Evolutionary conservation across 1,140 invertebrate genomes (phyloP).

Genomic region (Ostrea edulis): DNA sequence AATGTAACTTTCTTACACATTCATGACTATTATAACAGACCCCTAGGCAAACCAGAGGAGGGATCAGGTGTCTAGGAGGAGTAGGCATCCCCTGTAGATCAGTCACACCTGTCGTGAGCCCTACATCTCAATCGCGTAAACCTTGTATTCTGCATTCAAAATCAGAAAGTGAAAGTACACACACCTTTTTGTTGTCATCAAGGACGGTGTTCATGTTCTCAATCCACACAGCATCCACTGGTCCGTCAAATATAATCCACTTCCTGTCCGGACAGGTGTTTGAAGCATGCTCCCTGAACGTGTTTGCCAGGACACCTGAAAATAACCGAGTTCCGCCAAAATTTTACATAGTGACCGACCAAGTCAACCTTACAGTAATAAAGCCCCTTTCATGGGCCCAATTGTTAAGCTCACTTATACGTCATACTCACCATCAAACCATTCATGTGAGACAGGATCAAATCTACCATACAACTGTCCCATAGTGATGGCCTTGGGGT

Average conservation of each 20-base stretch:
- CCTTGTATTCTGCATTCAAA: too few relatives aligned
- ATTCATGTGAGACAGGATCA: slow-evolving; percentile 80
- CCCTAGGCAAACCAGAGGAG: too few relatives aligned
- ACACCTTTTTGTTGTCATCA: slow-evolving; percentile 80
- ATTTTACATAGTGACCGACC: neutral
- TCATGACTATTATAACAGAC: too few relatives aligned
- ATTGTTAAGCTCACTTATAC: neutral
- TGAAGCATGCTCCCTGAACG: slow-evolving; percentile 78
- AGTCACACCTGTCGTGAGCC: too few relatives aligned
- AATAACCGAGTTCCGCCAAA: neutral
- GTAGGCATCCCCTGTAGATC: too few relatives aligned
- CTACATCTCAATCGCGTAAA: too few relatives aligned
- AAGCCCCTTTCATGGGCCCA: neutral
- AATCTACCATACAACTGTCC: slow-evolving; percentile 79
- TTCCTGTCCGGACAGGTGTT: slow-evolving; percentile 74
- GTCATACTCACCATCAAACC: slow-evolving; percentile 77
- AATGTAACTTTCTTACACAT: too few relatives aligned
- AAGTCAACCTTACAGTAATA: neutral
- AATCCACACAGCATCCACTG: slow-evolving; percentile 80
- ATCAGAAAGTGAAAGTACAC: too few relatives aligned
- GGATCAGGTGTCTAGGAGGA: too few relatives aligned
- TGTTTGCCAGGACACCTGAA: slow-evolving; percentile 82
- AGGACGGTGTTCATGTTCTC: slow-evolving; percentile 81
- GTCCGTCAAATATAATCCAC: slow-evolving; percentile 82
- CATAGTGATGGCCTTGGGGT: slow-evolving; percentile 80